Evolutionary conservation across 2,888 invertebrate genomes (phyloP).

Genomic region (Amaurobius ferox): DNA sequence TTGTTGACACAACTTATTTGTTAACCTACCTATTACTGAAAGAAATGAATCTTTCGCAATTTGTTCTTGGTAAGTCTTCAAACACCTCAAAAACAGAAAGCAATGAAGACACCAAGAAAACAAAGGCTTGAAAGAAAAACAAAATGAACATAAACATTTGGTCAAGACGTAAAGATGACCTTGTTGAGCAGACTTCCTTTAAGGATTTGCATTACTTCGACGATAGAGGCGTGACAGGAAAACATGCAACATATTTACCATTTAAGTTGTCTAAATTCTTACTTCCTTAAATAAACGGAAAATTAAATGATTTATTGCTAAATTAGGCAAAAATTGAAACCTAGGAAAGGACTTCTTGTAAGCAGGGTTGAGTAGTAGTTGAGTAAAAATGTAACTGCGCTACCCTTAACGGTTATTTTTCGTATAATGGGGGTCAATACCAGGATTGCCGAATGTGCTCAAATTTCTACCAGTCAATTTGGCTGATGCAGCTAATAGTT

Average conservation of each 20-base stretch:
- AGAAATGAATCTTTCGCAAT: background rate
- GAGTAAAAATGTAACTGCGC: too few relatives aligned
- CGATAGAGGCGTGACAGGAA: conserved; percentile 30
- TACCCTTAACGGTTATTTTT: too few relatives aligned
- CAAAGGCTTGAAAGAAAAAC: background rate
- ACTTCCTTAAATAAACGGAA: background rate
- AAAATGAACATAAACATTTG: conserved; percentile 6
- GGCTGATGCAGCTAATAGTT: too few relatives aligned
- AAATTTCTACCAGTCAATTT: too few relatives aligned
- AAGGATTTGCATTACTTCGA: conserved; percentile 30
- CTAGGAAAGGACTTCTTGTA: too few relatives aligned
- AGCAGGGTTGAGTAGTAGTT: too few relatives aligned
- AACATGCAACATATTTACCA: conserved; percentile 19
- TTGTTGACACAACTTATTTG: too few relatives aligned
- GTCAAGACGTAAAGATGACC: conserved; percentile 16
- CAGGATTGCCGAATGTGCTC: too few relatives aligned
- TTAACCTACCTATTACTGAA: too few relatives aligned
- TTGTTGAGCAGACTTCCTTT: conserved; percentile 38
- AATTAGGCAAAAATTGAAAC: too few relatives aligned
- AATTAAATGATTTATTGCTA: background rate
- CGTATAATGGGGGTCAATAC: too few relatives aligned
- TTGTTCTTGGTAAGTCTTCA: background rate
- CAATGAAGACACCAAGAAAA: background rate
- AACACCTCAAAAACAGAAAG: background rate
- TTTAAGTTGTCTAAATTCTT: conserved; percentile 37